Evolutionary conservation across 2,797 vertebrate genomes (phyloP).

Genomic region (Thalassophryne amazonica): DNA sequence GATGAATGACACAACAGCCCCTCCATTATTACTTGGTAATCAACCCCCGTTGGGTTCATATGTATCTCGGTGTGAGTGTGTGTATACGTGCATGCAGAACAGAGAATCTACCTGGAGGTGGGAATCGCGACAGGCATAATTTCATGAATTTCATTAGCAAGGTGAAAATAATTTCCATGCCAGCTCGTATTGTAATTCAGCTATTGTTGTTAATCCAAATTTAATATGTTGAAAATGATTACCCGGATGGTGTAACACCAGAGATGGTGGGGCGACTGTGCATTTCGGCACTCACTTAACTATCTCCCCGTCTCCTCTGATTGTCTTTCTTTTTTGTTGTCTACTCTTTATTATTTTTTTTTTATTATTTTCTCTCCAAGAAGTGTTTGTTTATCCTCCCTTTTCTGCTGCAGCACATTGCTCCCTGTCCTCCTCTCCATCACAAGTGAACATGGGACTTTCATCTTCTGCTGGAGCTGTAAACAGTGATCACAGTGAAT

Average conservation of each 20-base stretch:
- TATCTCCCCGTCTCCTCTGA: background rate
- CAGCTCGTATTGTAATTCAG: slow-evolving; percentile 58
- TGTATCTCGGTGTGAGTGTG: background rate
- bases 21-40: slow-evolving; percentile 61
- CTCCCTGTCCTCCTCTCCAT: slow-evolving; percentile 13
- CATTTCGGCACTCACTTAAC: slow-evolving; percentile 16
- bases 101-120: slow-evolving; percentile 31
- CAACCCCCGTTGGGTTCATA: slow-evolving; percentile 42
- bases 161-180: slow-evolving; percentile 65
- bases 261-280: background rate
- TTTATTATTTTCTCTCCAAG: slow-evolving; percentile 18
- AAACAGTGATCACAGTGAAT: slow-evolving; percentile 64
- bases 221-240: slow-evolving; percentile 68
- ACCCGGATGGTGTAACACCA: slow-evolving; percentile 14
- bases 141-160: slow-evolving; percentile 72
- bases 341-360: background rate
- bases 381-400: slow-evolving; percentile 24
- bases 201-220: slow-evolving; percentile 70
- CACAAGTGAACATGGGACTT: slow-evolving; percentile 46
- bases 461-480: slow-evolving; percentile 61
- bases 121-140: slow-evolving; percentile 48
- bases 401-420: slow-evolving; percentile 1
- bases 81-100: background rate
- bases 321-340: background rate
- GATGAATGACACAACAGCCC: slow-evolving; percentile 34